Percentiles rank a stretch among this genome's conserved stretches.
Evolutionary conservation across 2,888 invertebrate genomes (phyloP).

Genomic region (Cyaniris semiargus): DNA sequence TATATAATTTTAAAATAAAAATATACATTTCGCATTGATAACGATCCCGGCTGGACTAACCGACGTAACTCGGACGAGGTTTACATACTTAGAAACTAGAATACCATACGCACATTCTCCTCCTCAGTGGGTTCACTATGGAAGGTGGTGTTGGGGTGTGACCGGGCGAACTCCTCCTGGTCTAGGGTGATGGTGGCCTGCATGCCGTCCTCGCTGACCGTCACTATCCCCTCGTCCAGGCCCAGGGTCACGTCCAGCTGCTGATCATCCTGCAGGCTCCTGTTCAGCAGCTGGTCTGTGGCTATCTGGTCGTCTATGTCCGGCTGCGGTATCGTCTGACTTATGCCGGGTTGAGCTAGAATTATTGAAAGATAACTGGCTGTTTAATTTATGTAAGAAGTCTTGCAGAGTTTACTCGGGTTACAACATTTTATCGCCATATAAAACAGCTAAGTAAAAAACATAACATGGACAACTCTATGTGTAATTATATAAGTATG

Average conservation of each 20-base stretch:
- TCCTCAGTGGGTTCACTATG: conserved; percentile 72
- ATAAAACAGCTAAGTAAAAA: too few species aligned
- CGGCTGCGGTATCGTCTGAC: conserved; percentile 60
- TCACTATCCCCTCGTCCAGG: conserved; percentile 69
- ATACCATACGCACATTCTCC: conserved; percentile 52
- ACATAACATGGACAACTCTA: too few species aligned
- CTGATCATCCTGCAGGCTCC: conserved; percentile 43
- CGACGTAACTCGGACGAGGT: background rate
- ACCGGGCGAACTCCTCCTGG: conserved; percentile 74
- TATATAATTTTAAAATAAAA: too few species aligned
- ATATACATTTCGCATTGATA: too few species aligned
- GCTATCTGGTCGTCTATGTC: conserved; percentile 73
- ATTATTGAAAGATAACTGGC: conserved; percentile 5
- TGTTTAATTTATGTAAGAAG: background rate
- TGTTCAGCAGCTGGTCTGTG: conserved; percentile 59
- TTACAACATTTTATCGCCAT: too few species aligned
- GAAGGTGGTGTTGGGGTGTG: conserved; percentile 76
- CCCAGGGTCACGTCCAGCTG: conserved; percentile 59
- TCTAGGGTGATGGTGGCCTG: conserved; percentile 63
- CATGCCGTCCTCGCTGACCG: conserved; percentile 67
- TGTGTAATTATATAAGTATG: too few species aligned
- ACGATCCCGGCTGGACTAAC: too few species aligned
- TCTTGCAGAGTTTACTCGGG: too few species aligned
- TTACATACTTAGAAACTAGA: too few species aligned
- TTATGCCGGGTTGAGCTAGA: conserved; percentile 63